phyloP scores from a whole-genome alignment of 2,113 vertebrate species.

The Perca fluviatilis region DNA sequence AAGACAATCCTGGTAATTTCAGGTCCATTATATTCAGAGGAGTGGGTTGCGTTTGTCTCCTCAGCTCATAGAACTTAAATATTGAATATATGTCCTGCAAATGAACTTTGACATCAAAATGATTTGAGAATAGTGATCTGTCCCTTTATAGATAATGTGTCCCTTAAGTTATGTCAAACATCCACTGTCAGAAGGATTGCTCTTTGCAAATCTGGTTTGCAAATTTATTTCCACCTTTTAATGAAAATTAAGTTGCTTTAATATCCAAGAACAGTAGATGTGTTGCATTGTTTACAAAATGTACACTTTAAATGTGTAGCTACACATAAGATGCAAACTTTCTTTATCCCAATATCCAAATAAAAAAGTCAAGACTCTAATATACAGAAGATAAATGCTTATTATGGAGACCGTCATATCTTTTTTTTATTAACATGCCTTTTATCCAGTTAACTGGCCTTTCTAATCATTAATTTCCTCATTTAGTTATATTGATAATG shows the following conservation, averaged over 20 bases:
- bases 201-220: not conserved
- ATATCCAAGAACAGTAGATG: not conserved
- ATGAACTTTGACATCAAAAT: not conserved
- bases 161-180: not conserved
- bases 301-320: not conserved
- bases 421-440: no score
- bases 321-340: not conserved
- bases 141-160: not conserved
- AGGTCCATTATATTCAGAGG: not conserved
- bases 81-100: not conserved
- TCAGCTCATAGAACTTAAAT: not conserved
- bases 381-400: not conserved
- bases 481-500: no score
- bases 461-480: no score
- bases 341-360: not conserved
- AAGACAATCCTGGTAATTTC: not conserved
- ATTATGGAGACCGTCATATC: not conserved
- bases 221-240: not conserved
- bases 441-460: no score
- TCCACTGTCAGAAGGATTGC: not conserved
- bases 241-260: not conserved
- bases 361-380: not conserved
- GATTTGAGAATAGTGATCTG: not conserved
- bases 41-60: not conserved
- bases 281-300: not conserved